Evolutionary conservation across 2,888 invertebrate species (phyloP).

Genomic region (Clitarchus hookeri): DNA sequence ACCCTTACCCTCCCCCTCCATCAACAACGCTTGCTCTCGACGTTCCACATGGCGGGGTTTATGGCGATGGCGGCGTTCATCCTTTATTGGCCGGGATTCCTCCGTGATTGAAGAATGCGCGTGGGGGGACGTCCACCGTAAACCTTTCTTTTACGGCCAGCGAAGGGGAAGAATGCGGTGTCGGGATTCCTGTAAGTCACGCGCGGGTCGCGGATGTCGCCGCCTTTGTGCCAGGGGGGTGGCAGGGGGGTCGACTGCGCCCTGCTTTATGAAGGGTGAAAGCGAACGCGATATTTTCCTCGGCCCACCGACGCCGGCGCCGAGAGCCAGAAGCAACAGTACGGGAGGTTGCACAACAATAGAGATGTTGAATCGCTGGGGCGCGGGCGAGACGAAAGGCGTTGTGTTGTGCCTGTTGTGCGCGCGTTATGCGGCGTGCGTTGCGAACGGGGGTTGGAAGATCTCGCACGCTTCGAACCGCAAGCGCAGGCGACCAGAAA

Average conservation of each 20-base stretch:
- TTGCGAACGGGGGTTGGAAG: too few relatives aligned
- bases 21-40: too few relatives aligned
- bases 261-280: conserved; percentile 14
- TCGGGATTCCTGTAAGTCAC: neutral
- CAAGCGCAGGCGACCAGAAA: too few relatives aligned
- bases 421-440: too few relatives aligned
- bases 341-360: neutral
- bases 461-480: too few relatives aligned
- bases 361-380: neutral
- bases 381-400: neutral
- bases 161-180: conserved; percentile 7
- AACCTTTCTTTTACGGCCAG: neutral
- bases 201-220: neutral
- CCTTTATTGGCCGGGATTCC: conserved; percentile 34
- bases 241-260: neutral
- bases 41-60: neutral
- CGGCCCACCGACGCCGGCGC: neutral
- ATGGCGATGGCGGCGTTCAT: conserved; percentile 8
- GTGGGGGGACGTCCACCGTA: neutral
- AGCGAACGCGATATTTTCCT: neutral
- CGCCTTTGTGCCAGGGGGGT: neutral
- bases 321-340: neutral
- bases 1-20: neutral
- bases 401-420: too few relatives aligned
- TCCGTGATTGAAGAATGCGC: conserved; percentile 35